Evolutionary conservation across 2,797 vertebrate genomes (phyloP).

Genomic region (Amazona finschi): DNA sequence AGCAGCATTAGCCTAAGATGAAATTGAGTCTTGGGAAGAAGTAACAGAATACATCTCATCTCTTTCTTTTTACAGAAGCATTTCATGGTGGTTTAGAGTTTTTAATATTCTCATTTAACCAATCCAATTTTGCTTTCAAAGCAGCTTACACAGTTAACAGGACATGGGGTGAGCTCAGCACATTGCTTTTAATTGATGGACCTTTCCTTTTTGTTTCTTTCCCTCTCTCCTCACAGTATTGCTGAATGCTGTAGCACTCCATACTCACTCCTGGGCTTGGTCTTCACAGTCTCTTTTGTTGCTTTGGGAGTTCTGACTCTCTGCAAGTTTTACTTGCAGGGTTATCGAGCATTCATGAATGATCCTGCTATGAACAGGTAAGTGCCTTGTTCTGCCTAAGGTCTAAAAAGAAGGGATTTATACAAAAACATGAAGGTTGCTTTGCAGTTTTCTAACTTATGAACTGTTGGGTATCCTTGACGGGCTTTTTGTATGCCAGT

Average conservation of each 20-base stretch:
- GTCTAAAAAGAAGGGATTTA: neutral
- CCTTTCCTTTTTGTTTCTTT: neutral
- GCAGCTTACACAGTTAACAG: neutral
- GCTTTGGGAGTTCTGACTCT: conserved; percentile 95
- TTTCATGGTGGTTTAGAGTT: neutral
- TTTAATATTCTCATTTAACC: neutral
- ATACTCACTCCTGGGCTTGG: conserved; percentile 94
- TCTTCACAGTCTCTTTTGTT: conserved; percentile 97
- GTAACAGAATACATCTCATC: neutral
- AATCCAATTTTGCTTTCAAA: neutral
- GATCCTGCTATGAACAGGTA: conserved; percentile 98
- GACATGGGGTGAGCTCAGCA: neutral
- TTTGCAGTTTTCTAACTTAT: neutral
- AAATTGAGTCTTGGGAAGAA: neutral
- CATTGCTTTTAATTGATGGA: neutral
- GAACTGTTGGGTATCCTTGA: neutral
- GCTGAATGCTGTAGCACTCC: conserved; percentile 98
- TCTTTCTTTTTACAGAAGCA: neutral
- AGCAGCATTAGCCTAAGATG: neutral
- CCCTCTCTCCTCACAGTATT: conserved; percentile 77
- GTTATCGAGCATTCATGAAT: conserved; percentile 96
- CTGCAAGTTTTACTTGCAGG: conserved; percentile 99
- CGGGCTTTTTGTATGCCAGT: neutral
- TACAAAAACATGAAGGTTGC: neutral
- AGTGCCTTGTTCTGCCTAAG: neutral